These are phyloP conservation scores for Pissodes strobi DNA, from an alignment of 1,140 invertebrate genomes.

Conservation along the genomic window DNA sequence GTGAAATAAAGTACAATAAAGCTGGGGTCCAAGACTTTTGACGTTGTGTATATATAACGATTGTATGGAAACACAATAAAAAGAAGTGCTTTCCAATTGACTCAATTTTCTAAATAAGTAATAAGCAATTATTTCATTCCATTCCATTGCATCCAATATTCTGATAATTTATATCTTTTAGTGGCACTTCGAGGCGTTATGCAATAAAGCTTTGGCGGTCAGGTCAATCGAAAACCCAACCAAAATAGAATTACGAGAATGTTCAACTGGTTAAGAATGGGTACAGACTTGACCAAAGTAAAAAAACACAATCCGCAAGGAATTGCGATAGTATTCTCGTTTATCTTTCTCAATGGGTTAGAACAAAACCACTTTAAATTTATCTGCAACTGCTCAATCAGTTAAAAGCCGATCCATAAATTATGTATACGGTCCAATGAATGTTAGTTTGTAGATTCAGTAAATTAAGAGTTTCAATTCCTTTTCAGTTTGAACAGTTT, in stretches of 20 bases:
- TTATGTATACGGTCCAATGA: too few relatives aligned
- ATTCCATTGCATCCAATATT: not conserved
- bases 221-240: not conserved
- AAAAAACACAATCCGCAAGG: conserved; percentile 11
- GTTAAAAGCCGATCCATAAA: conserved; percentile 22
- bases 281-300: not conserved
- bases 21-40: too few relatives aligned
- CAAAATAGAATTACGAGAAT: conserved; percentile 25
- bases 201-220: not conserved
- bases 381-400: conserved; percentile 30
- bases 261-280: conserved; percentile 23
- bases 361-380: conserved; percentile 27
- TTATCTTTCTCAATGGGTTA: conserved; percentile 26
- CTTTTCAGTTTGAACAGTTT: too few relatives aligned
- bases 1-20: too few relatives aligned
- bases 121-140: too few relatives aligned
- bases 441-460: too few relatives aligned
- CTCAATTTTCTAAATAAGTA: too few relatives aligned
- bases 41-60: too few relatives aligned
- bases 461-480: too few relatives aligned
- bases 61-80: too few relatives aligned
- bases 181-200: not conserved
- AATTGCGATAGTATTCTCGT: conserved; percentile 12
- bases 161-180: not conserved
- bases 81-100: too few relatives aligned